Evolutionary conservation across 1,140 invertebrate genomes (phyloP), one percentile per base, ranked within the genome.

Genomic region (Papilio polytes): DNA sequence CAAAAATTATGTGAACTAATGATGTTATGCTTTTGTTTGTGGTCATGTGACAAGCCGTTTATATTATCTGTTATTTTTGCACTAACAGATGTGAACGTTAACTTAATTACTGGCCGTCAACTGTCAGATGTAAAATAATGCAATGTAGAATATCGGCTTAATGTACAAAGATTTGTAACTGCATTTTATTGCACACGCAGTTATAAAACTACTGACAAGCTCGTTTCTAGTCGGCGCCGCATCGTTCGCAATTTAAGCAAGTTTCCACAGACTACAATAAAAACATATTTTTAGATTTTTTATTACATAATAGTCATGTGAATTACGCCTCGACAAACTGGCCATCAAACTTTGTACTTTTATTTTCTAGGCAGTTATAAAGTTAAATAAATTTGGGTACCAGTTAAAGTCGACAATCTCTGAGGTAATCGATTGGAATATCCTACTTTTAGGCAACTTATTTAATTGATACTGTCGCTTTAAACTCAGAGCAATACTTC

Each of bases 251-350:
- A 51, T 20, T 74, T 20, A 51, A 51, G 12, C 48, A 59, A 53
- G 51, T 56, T 77, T 48, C 15, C 51, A 77, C 51, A 77, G 74
- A 59, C 74, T 12, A 48, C 44, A 51, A 53, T 56, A 76, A 56
- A 77, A 56, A 59, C 10, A 77, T 77, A 77, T 77, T 77, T 76
- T 74, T 48, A 74, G 74, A 56, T 56, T 77, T 77, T 74, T 76
- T 53, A 77, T 77, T 77, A 20, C 51, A 48, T 26, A 74, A 41
- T 44, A 74, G 73, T 48, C 73, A 20, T 46, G 46, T 74, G 73
- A 26, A 48, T 26, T 46, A 26, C 73, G 73, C n/a, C 13, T 22
- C 56, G 41, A 74, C 72, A 74, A 46, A 63, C 56, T 63, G 10
- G 15, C 18, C 44, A 74, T 46, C 41, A 74, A 73, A 73, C n/a